Evolutionary conservation across 1,140 invertebrate genomes (phyloP).

Genomic region (Cyclargus thomasi): DNA sequence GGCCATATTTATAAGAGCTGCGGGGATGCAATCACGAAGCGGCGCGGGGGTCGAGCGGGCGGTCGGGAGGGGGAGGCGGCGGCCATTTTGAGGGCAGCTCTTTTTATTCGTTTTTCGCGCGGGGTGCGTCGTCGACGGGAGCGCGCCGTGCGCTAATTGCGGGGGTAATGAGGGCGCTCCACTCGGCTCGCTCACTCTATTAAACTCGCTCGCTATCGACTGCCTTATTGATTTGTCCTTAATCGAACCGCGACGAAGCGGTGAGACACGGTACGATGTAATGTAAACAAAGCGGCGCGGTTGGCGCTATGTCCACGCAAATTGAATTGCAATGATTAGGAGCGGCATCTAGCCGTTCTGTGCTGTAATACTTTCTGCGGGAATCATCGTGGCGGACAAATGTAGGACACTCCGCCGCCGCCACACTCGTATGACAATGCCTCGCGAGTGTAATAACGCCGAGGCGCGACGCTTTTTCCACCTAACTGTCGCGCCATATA

Average conservation of each 20-base stretch:
- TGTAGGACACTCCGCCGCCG: constrained; percentile 17
- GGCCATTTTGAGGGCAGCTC: constrained; percentile 76
- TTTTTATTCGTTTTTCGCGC: constrained; percentile 76
- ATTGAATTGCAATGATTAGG: constrained; percentile 62
- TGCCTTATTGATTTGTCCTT: constrained; percentile 73
- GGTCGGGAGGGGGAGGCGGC: constrained; percentile 61
- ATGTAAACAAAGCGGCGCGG: constrained; percentile 58
- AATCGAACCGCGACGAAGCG: constrained; percentile 58
- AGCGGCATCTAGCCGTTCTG: constrained; percentile 17
- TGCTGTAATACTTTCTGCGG: constrained; percentile 13
- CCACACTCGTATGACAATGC: constrained; percentile 23
- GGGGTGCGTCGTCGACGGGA: constrained; percentile 71
- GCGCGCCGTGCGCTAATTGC: constrained; percentile 72
- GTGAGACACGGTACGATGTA: constrained; percentile 49
- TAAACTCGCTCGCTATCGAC: constrained; percentile 72
- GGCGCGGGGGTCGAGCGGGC: constrained; percentile 61
- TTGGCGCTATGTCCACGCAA: constrained; percentile 42
- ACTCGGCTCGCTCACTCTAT: constrained; percentile 70
- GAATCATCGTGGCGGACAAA: constrained; percentile 11
- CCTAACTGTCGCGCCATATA: constrained; percentile 18
- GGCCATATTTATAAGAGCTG: constrained; percentile 76
- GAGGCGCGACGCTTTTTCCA: constrained; percentile 18
- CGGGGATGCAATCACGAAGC: constrained; percentile 76
- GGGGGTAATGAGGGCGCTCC: constrained; percentile 73
- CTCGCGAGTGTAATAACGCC: constrained; percentile 8